Conservation (phyloP, 2,888 invertebrate genomes). For the Mimas tiliae region DNA sequence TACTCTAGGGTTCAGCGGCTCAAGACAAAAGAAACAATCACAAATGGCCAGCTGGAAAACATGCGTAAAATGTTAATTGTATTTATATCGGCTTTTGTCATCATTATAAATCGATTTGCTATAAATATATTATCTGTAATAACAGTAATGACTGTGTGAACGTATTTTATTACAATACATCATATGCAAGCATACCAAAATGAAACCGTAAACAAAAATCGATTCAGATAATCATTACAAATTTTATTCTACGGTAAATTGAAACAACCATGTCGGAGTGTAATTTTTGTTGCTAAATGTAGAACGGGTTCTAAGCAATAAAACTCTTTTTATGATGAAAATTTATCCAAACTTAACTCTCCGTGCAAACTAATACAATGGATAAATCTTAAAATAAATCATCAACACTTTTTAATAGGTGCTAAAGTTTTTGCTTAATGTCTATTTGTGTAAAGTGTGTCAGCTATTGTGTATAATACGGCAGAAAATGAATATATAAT, state of each 20-base stretch:
- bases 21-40: conserved; percentile 28
- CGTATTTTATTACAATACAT: too few species aligned
- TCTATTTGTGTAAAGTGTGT: conserved; percentile 7
- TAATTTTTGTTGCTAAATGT: too few species aligned
- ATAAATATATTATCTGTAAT: background rate
- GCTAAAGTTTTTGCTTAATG: conserved; percentile 1
- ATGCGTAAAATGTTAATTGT: background rate
- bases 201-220: too few species aligned
- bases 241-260: background rate
- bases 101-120: background rate
- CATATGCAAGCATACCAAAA: too few species aligned
- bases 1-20: conserved; percentile 32
- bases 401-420: background rate
- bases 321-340: conserved; percentile 1
- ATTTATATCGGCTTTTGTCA: background rate
- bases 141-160: background rate
- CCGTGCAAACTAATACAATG: background rate
- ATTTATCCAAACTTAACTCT: background rate
- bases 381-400: background rate
- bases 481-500: conserved; percentile 16
- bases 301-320: background rate
- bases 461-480: background rate
- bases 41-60: conserved; percentile 10
- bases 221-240: too few species aligned
- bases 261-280: background rate